Conservation (phyloP, 2,113 vertebrate species). For the Sisor rabdophorus region DNA sequence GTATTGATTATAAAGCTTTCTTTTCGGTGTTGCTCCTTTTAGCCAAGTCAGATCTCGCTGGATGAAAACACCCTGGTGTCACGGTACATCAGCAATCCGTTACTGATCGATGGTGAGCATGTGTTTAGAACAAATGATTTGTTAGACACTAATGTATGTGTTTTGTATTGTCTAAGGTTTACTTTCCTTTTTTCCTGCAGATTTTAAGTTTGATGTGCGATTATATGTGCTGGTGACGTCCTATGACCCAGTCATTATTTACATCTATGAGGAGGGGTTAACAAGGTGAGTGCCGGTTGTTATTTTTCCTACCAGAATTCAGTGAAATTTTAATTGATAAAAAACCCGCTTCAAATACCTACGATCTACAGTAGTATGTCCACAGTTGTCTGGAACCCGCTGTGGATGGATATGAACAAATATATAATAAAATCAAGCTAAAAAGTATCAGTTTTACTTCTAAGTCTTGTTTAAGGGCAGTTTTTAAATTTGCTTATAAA, state of each 20-base stretch:
- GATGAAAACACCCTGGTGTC: constrained; percentile 94
- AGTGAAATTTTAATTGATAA: not conserved
- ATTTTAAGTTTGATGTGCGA: constrained; percentile 94
- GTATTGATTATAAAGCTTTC: not conserved
- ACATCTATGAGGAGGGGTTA: constrained; percentile 94
- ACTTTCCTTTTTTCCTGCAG: constrained; percentile 60
- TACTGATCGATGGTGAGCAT: constrained; percentile 90
- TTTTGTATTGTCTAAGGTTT: not conserved
- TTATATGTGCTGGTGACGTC: constrained; percentile 95
- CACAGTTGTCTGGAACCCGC: not conserved
- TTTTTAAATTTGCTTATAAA: not conserved
- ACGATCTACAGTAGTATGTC: not conserved
- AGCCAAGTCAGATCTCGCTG: constrained; percentile 92
- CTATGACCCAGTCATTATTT: constrained; percentile 89
- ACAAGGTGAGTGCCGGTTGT: constrained; percentile 75
- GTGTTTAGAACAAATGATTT: not conserved
- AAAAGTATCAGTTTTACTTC: too few relatives aligned
- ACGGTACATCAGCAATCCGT: constrained; percentile 87
- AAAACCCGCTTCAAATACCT: too few relatives aligned
- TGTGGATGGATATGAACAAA: not conserved
- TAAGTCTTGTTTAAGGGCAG: not conserved
- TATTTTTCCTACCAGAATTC: not conserved
- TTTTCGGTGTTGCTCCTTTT: constrained; percentile 34
- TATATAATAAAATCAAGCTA: too few relatives aligned
- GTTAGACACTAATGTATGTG: not conserved